Evolutionary conservation across 2,797 vertebrate genomes (phyloP), one percentile per base, ranked within the genome.

Genomic region (Pangasius sanitwongsei): DNA sequence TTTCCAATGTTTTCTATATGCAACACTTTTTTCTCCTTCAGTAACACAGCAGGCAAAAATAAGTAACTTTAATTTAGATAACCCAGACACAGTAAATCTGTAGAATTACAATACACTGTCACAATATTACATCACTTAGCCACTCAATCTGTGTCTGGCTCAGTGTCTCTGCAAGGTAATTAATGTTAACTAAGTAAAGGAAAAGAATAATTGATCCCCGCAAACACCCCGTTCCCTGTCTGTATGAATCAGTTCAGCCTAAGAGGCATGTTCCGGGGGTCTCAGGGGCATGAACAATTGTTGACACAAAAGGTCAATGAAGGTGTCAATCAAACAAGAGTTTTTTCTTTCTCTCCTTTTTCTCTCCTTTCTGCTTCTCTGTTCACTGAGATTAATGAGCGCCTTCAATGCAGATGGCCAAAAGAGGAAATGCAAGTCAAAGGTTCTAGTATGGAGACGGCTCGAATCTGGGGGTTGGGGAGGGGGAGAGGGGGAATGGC

Each of bases 371-470:
- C 50, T 88, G 85, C 75, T 70, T 31, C 69, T 65, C 63, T 77
- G 55, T 86, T 86, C 82, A 23, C 23, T 41, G 69, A 88, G 87
- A 90, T 90, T 63, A 89, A 91, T 87, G 83, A 86, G 77, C 28
- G 44, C 77, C 85, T 57, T 3, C 69, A 61, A 87, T 70, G 74
- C 88, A 88, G 81, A 90, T 41, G 63, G 84, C 61, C 63, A 48
- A 89, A 74, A 83, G 86, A 88, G 91, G 88, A 90, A 90, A 90
- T 65, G 74, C 87, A 84, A 90, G 89, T 90, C 89, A 90, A 90
- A 85, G 91, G 86, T 91, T 88, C 70, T 85, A 72, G 83, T 83
- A 88, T 89, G 88, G 78, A 88, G 81, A 82, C 48, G 65, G 83
- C 61, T 80, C 44, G 55, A 67, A 89, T 85, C 48, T 85, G 65